Evolutionary conservation across 2,797 vertebrate species (phyloP).

Genomic region (Hoplostethus mediterraneus): DNA sequence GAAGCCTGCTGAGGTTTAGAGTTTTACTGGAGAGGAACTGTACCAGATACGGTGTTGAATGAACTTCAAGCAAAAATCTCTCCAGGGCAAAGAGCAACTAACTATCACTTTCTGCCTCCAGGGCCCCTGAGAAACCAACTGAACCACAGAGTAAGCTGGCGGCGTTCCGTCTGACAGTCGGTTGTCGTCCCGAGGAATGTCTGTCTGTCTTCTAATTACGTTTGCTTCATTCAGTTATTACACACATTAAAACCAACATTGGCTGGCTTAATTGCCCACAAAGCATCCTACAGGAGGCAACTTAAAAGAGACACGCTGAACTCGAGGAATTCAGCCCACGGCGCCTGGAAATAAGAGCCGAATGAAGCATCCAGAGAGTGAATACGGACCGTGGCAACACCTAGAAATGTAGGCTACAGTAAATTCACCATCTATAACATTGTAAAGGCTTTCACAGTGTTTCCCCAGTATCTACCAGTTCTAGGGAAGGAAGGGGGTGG

Average conservation of each 20-base stretch:
- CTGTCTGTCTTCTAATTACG: conserved; percentile 69
- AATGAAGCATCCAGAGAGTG: conserved; percentile 31
- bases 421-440: background rate
- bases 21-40: background rate
- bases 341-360: conserved; percentile 27
- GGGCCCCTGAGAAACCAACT: conserved; percentile 19
- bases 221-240: conserved; percentile 48
- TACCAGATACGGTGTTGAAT: conserved; percentile 23
- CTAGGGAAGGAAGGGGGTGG: rapidly evolving
- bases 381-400: background rate
- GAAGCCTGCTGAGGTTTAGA: background rate
- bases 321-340: conserved; percentile 59
- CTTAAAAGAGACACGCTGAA: conserved; percentile 61
- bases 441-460: no score
- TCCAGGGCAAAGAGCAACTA: background rate
- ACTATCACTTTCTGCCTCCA: conserved; percentile 31
- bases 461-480: background rate
- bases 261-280: conserved; percentile 60
- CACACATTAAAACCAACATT: conserved; percentile 55
- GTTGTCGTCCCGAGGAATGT: conserved; percentile 56
- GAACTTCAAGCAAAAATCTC: conserved; percentile 25
- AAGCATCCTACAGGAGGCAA: conserved; percentile 52
- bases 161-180: conserved; percentile 50
- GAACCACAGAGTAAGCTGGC: conserved; percentile 35
- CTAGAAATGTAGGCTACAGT: background rate